These are phyloP conservation scores for Apis cerana DNA, from an alignment of 1,140 invertebrate species.

Conservation along the genomic window DNA sequence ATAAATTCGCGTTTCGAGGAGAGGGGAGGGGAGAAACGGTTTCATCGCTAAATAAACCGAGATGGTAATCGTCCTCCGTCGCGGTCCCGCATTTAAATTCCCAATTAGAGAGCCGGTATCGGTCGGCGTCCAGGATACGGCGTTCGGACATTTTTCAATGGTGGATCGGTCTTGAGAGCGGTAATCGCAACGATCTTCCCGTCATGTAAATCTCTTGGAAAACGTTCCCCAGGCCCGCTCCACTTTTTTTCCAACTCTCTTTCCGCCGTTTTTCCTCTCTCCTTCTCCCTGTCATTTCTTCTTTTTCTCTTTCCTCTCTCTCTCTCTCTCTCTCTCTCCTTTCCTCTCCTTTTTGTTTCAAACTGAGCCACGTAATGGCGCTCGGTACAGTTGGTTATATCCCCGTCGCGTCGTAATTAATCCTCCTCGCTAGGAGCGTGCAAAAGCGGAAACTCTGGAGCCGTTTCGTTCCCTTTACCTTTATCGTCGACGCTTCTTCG, in stretches of 20 bases:
- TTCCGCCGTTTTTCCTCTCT: not conserved
- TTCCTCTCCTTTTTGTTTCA: slow-evolving; percentile 1
- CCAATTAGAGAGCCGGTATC: not conserved
- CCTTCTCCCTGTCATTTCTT: not conserved
- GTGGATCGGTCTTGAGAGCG: not conserved
- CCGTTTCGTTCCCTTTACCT: no score
- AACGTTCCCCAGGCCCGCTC: not conserved
- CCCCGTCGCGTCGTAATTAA: slow-evolving; percentile 50
- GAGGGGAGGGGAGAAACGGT: not conserved
- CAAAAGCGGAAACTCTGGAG: slow-evolving; percentile 13
- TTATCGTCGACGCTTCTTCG: not conserved
- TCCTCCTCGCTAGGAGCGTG: slow-evolving; percentile 39
- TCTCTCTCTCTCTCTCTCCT: not conserved
- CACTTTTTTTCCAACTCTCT: not conserved
- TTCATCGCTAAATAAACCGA: slow-evolving; percentile 26
- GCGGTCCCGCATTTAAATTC: not conserved
- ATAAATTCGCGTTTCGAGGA: slow-evolving; percentile 9
- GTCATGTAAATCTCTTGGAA: slow-evolving; percentile 20
- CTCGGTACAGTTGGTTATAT: slow-evolving; percentile 46
- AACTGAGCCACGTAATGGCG: slow-evolving; percentile 21
- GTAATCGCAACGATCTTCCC: not conserved
- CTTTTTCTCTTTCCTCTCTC: not conserved
- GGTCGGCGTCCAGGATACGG: not conserved
- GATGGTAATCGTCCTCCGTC: slow-evolving; percentile 9
- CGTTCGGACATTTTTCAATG: not conserved